A percentile compares a stretch with the other conserved stretches of the same genome.
Evolutionary conservation across 2,113 vertebrate genomes (phyloP).

Genomic region (Tyto alba): DNA sequence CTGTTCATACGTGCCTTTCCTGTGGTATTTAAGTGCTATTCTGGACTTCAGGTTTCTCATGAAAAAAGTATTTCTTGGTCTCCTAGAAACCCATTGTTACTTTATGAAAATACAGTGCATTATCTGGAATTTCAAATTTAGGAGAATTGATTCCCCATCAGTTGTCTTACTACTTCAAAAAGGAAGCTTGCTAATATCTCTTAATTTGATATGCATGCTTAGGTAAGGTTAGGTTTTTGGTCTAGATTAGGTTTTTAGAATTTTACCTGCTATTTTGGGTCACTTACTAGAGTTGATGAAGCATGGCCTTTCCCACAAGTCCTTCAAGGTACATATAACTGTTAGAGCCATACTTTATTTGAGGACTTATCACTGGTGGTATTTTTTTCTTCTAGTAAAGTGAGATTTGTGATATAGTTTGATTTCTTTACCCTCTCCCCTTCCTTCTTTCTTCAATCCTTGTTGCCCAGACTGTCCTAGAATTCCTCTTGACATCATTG

Average conservation of each 20-base stretch:
- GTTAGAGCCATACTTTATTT: background rate
- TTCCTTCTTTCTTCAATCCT: background rate
- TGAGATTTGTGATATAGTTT: background rate
- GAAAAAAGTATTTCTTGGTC: background rate
- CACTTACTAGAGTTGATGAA: background rate
- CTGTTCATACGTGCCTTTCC: background rate
- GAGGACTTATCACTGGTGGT: background rate
- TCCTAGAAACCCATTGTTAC: background rate
- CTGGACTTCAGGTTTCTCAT: background rate
- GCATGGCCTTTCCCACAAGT: background rate
- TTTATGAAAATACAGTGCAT: background rate
- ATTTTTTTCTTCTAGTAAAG: background rate
- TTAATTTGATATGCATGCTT: background rate
- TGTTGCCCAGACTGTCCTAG: background rate
- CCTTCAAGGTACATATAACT: background rate
- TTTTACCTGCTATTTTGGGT: background rate
- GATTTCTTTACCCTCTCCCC: background rate
- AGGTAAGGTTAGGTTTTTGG: background rate
- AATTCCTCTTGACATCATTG: background rate
- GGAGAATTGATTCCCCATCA: background rate
- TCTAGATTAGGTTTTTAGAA: background rate
- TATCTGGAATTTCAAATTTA: background rate
- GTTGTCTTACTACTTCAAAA: background rate
- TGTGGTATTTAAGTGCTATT: background rate
- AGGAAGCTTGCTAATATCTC: background rate